Conservation (phyloP, 2,113 vertebrate genomes). For the Xenus cinereus region DNA sequence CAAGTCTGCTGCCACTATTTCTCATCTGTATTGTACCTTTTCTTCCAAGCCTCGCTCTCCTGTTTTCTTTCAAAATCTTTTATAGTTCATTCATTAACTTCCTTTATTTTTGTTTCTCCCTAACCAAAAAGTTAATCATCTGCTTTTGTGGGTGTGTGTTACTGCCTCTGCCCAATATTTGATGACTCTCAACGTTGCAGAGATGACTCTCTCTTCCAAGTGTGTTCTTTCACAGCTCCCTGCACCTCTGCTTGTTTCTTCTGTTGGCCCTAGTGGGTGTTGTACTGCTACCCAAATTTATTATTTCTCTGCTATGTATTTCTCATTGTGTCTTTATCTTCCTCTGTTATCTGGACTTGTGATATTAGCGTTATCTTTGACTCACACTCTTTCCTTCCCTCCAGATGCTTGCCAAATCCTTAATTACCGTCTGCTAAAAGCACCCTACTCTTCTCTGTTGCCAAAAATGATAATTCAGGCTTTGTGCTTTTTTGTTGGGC, state of each 20-base stretch:
- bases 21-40: neutral
- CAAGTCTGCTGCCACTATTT: rapidly evolving
- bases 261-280: neutral
- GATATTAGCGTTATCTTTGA: neutral
- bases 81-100: conserved; percentile 25
- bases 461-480: conserved; percentile 7
- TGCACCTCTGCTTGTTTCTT: neutral
- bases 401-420: conserved; percentile 39
- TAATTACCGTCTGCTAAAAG: conserved; percentile 14
- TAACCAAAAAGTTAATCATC: conserved; percentile 5
- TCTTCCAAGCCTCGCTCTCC: neutral
- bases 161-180: neutral
- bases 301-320: neutral
- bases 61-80: neutral
- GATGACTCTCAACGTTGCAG: neutral
- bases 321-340: conserved; percentile 10
- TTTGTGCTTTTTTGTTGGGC: neutral
- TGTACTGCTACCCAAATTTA: neutral
- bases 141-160: neutral
- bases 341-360: neutral
- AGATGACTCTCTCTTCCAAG: neutral
- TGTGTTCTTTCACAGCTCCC: neutral
- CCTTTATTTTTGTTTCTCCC: neutral
- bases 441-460: neutral
- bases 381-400: conserved; percentile 19